Percentiles rank a stretch among this genome's conserved stretches.
Evolutionary conservation across 2,888 invertebrate genomes (phyloP).

Genomic region (Siphlonurus alternatus): DNA sequence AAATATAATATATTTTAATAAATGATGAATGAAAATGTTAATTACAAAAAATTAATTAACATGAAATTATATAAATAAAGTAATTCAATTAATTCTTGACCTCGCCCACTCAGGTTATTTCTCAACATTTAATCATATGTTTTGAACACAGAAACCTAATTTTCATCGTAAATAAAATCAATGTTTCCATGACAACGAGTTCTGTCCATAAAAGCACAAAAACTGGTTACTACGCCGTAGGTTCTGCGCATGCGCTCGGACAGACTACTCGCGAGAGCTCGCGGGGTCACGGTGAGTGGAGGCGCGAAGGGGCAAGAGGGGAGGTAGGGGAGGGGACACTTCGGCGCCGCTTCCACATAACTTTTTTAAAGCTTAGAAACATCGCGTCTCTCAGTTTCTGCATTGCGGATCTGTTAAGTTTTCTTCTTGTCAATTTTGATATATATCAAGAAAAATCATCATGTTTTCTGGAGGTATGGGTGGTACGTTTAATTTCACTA

Average conservation of each 20-base stretch:
- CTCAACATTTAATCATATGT: too few species aligned
- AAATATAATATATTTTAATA: too few species aligned
- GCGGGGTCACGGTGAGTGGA: not conserved
- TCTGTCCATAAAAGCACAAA: not conserved
- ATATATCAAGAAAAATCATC: not conserved
- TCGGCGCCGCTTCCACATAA: not conserved
- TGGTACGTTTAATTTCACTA: not conserved
- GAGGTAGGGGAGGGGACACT: not conserved
- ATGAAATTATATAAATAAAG: too few species aligned
- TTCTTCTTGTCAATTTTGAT: too few species aligned
- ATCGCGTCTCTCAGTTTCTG: not conserved
- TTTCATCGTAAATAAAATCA: not conserved
- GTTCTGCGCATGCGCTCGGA: not conserved
- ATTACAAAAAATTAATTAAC: too few species aligned
- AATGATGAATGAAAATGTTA: too few species aligned
- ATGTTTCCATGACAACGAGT: not conserved
- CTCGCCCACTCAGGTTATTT: too few species aligned
- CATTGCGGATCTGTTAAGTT: not conserved
- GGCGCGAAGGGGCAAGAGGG: not conserved
- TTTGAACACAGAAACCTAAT: not conserved
- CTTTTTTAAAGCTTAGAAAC: not conserved
- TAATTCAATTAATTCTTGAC: too few species aligned
- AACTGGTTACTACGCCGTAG: not conserved
- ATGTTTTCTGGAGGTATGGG: not conserved
- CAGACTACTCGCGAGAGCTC: not conserved